A percentile compares a stretch with the other conserved stretches of the same genome.
Evolutionary conservation across 2,797 vertebrate genomes (phyloP).

Genomic region (Pangasius djambal): DNA sequence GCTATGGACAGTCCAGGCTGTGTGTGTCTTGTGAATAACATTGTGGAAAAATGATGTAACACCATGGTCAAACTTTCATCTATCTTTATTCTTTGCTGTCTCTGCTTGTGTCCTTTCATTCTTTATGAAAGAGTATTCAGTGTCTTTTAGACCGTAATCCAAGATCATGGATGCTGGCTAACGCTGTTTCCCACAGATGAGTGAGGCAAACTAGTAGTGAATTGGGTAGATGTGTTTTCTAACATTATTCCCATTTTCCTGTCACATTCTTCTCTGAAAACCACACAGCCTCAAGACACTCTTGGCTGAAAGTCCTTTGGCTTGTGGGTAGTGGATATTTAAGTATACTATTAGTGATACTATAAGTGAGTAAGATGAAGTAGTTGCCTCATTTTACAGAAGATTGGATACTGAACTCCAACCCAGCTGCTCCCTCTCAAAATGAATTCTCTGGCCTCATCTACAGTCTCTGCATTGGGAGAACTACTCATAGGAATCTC

Average conservation of each 20-base stretch:
- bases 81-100: slow-evolving; percentile 23
- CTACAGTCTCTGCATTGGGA: background rate
- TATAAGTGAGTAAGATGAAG: slow-evolving; percentile 32
- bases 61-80: background rate
- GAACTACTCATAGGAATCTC: slow-evolving; percentile 18
- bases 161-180: background rate
- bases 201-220: slow-evolving; percentile 23
- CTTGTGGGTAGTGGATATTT: background rate
- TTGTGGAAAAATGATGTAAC: slow-evolving; percentile 34
- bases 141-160: slow-evolving; percentile 10
- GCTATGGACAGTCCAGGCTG: slow-evolving; percentile 20
- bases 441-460: slow-evolving; percentile 13
- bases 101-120: slow-evolving; percentile 8
- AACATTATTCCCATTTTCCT: slow-evolving; percentile 29
- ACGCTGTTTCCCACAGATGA: slow-evolving; percentile 21
- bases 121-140: background rate
- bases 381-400: slow-evolving; percentile 11
- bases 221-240: background rate
- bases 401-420: slow-evolving; percentile 2
- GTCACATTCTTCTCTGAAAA: slow-evolving; percentile 14
- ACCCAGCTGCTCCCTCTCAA: slow-evolving; percentile 14
- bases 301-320: slow-evolving; percentile 28
- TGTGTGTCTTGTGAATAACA: slow-evolving; percentile 10
- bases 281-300: background rate
- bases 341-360: slow-evolving; percentile 10